Conservation (phyloP, 2,113 vertebrate species). For the Ptilorrhoa leucosticta region DNA sequence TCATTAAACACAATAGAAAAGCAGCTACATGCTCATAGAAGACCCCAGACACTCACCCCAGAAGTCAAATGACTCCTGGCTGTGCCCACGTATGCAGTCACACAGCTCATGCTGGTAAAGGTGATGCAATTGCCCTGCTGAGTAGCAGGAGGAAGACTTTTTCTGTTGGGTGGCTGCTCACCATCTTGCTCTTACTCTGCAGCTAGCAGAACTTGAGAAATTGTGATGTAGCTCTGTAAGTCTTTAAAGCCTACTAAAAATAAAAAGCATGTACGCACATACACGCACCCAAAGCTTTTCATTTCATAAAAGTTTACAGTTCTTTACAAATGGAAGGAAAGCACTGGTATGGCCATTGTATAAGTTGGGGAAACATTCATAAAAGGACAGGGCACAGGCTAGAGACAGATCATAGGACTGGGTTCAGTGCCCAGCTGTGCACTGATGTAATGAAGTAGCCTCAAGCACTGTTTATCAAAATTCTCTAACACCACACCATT, state of each 20-base stretch:
- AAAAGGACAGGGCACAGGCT: background rate
- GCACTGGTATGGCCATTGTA: background rate
- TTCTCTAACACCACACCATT: slow-evolving; percentile 11
- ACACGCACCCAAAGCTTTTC: background rate
- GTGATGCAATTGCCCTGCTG: background rate
- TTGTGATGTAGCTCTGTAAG: slow-evolving; percentile 8
- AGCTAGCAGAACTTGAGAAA: background rate
- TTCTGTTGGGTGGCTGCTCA: background rate
- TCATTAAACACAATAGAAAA: background rate
- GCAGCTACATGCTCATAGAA: background rate
- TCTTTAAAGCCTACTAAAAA: slow-evolving; percentile 33
- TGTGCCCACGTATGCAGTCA: background rate
- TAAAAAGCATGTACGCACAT: background rate
- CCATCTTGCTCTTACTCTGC: background rate
- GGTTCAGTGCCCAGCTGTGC: slow-evolving; percentile 19
- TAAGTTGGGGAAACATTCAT: background rate
- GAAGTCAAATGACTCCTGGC: background rate
- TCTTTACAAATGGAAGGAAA: background rate
- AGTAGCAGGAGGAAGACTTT: background rate
- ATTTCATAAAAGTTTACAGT: background rate
- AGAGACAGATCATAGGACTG: background rate
- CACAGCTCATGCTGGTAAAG: background rate
- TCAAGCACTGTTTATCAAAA: slow-evolving; percentile 44
- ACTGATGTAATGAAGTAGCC: slow-evolving; percentile 43
- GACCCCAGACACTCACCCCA: background rate